Percentiles rank a stretch among this genome's conserved stretches.
phyloP scores from a whole-genome alignment of 2,797 vertebrate genomes.

The Peromyscus eremicus region DNA sequence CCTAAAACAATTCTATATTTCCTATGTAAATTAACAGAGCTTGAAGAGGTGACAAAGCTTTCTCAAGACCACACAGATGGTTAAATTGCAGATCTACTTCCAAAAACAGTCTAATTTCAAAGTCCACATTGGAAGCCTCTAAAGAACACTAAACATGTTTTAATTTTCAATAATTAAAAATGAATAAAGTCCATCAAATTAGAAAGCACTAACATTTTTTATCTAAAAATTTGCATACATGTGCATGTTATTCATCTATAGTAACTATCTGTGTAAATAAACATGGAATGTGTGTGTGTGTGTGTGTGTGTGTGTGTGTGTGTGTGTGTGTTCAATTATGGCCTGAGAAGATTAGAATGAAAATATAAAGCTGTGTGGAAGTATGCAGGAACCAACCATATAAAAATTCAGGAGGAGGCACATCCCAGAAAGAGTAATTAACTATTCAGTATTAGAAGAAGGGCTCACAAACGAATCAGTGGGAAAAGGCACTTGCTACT shows the following conservation, averaged over 20 bases:
- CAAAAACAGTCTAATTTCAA: neutral
- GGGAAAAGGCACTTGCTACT: neutral
- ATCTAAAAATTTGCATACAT: neutral
- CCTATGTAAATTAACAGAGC: neutral
- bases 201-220: neutral
- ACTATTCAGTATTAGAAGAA: neutral
- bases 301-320: neutral
- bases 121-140: neutral
- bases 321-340: neutral
- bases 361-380: neutral
- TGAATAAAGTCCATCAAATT: neutral
- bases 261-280: neutral
- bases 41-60: neutral
- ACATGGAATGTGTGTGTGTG: neutral
- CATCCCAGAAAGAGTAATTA: neutral
- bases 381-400: neutral
- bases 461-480: neutral
- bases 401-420: neutral
- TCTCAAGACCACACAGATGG: neutral
- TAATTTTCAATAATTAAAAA: neutral
- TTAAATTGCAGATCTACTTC: neutral
- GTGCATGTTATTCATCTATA: too few relatives aligned
- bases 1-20: neutral
- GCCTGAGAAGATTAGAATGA: neutral
- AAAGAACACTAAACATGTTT: neutral